phyloP scores from a whole-genome alignment of 2,113 vertebrate species.

The Plecturocebus donacophilus region DNA sequence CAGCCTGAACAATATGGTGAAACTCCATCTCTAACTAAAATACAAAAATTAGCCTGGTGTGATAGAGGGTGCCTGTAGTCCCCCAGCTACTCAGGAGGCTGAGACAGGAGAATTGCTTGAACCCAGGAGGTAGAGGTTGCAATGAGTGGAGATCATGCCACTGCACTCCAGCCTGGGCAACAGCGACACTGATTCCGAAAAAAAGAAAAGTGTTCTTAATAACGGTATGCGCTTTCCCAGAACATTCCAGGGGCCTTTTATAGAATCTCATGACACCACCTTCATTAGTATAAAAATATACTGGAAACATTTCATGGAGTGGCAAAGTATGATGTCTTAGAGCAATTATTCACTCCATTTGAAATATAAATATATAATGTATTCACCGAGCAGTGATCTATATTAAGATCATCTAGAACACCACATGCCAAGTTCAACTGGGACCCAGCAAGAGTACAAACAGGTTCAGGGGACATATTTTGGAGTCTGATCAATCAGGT shows the following conservation, averaged over 20 bases:
- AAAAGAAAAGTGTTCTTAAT: not conserved
- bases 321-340: not conserved
- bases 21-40: no score
- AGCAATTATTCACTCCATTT: not conserved
- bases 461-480: not conserved
- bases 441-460: accelerated
- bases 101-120: no score
- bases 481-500: not conserved
- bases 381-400: not conserved
- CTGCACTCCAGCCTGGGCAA: no score
- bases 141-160: no score
- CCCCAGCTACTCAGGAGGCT: no score
- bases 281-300: not conserved
- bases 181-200: no score
- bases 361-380: not conserved
- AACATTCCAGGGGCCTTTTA: not conserved
- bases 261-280: not conserved
- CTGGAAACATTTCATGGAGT: not conserved
- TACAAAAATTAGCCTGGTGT: no score
- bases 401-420: not conserved
- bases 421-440: not conserved
- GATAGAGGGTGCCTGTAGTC: no score
- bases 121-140: no score
- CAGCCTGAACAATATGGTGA: no score
- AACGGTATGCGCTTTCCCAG: not conserved